Percentiles rank a stretch among this genome's conserved stretches.
These are phyloP conservation scores for Phaonia tiefii DNA, from an alignment of 2,888 invertebrate species.

Conservation along the genomic window DNA sequence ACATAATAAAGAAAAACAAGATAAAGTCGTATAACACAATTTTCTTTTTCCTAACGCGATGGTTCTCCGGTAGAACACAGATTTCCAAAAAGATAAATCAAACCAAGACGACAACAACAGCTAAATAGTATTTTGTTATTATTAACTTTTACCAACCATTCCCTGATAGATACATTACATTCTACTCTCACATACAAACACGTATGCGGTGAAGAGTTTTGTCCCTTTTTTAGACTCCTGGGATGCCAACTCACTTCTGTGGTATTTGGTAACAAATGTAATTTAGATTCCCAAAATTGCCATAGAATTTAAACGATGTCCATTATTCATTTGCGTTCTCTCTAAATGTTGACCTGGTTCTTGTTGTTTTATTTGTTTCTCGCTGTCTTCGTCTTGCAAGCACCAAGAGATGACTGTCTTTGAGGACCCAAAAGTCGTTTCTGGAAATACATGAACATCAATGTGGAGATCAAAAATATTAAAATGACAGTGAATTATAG, in stretches of 20 bases:
- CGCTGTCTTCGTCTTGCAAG: no score
- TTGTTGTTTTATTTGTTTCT: slow-evolving; percentile 34
- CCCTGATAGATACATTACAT: no score
- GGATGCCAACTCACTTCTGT: slow-evolving; percentile 21
- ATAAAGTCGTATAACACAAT: slow-evolving; percentile 23
- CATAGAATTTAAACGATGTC: slow-evolving; percentile 26
- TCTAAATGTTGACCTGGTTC: slow-evolving; percentile 60
- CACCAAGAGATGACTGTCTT: no score
- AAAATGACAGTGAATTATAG: no score
- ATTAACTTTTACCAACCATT: slow-evolving; percentile 55
- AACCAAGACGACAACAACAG: slow-evolving; percentile 54
- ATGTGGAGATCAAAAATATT: no score
- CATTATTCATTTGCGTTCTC: slow-evolving; percentile 50
- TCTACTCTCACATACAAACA: no score
- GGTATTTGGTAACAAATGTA: slow-evolving; percentile 34
- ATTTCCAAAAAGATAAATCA: slow-evolving; percentile 64
- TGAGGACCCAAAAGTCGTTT: no score
- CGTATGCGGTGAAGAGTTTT: neutral
- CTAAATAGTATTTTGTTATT: slow-evolving; percentile 33
- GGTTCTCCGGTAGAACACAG: slow-evolving; percentile 23
- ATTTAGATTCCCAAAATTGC: slow-evolving; percentile 40
- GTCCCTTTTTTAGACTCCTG: slow-evolving; percentile 7
- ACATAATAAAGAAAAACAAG: slow-evolving; percentile 24
- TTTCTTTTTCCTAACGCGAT: slow-evolving; percentile 38
- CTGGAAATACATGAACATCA: no score